Percentiles rank a stretch among this genome's conserved stretches.
These are phyloP conservation scores for Intoshia linei DNA, from an alignment of 1,140 invertebrate genomes.

Conservation along the genomic window DNA sequence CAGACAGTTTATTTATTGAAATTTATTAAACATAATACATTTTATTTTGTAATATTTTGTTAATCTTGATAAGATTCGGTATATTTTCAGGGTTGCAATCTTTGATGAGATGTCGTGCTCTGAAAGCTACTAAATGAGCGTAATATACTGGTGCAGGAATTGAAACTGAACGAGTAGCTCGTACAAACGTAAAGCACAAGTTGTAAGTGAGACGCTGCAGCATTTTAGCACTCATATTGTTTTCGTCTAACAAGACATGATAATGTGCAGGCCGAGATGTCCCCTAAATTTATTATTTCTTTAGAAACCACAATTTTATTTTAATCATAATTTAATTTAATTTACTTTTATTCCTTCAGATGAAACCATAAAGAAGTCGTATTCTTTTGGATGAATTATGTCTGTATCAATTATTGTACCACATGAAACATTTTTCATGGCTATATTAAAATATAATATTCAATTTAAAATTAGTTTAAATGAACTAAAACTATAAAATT, in stretches of 20 bases:
- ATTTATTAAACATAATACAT: too few species aligned
- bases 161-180: conserved; percentile 64
- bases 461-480: too few species aligned
- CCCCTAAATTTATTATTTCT: conserved; percentile 33
- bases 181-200: conserved; percentile 88
- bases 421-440: too few species aligned
- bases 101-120: conserved; percentile 85
- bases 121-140: conserved; percentile 86
- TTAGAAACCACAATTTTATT: background rate
- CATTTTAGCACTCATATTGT: conserved; percentile 88
- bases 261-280: conserved; percentile 90
- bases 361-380: conserved; percentile 93
- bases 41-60: too few species aligned
- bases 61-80: too few species aligned
- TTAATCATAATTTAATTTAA: background rate
- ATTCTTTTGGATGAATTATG: conserved; percentile 94
- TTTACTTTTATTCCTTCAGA: conserved; percentile 82
- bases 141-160: conserved; percentile 97
- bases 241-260: conserved; percentile 96
- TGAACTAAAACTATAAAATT: too few species aligned
- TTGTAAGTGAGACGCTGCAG: conserved; percentile 92
- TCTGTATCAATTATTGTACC: conserved; percentile 89
- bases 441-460: too few species aligned
- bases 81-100: too few species aligned
- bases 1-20: too few species aligned